Evolutionary conservation across 2,888 invertebrate species (phyloP).

Genomic region (Drosophila affinis): DNA sequence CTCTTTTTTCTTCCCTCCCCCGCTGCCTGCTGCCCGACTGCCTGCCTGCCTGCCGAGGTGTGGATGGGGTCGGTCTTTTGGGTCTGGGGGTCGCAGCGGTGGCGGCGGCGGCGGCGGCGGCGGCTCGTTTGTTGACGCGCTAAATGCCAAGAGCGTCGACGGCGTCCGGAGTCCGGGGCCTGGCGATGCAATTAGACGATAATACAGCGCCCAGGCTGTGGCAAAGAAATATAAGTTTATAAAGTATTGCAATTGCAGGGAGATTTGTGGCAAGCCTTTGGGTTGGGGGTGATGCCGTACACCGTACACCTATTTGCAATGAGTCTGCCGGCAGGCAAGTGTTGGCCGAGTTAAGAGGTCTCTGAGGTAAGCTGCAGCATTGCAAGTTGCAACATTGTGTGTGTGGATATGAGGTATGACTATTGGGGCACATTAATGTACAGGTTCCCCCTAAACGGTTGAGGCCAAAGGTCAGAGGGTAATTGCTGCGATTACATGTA

Average conservation of each 20-base stretch:
- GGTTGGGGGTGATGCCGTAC: not conserved
- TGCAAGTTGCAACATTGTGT: slow-evolving; percentile 64
- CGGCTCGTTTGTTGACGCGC: slow-evolving; percentile 78
- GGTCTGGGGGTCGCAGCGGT: slow-evolving; percentile 33
- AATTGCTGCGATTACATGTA: slow-evolving; percentile 24
- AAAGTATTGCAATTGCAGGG: slow-evolving; percentile 47
- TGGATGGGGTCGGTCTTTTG: slow-evolving; percentile 20
- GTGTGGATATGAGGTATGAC: slow-evolving; percentile 36
- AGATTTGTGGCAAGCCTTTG: slow-evolving; percentile 30
- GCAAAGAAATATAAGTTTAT: slow-evolving; percentile 41
- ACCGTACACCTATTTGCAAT: slow-evolving; percentile 50
- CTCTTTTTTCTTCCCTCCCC: slow-evolving; percentile 19
- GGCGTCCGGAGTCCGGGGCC: slow-evolving; percentile 5
- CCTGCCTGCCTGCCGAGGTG: slow-evolving; percentile 22
- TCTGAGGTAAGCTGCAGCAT: slow-evolving; percentile 29
- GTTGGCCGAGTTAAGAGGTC: slow-evolving; percentile 43
- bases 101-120: slow-evolving; percentile 75
- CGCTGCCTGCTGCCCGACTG: no score
- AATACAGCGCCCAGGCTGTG: slow-evolving; percentile 54
- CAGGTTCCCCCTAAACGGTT: slow-evolving; percentile 30
- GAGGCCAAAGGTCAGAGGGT: slow-evolving; percentile 25
- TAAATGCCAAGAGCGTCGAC: slow-evolving; percentile 69
- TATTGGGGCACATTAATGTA: slow-evolving; percentile 43
- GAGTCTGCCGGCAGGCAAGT: slow-evolving; percentile 48
- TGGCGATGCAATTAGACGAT: slow-evolving; percentile 75